Conservation (phyloP, 2,113 vertebrate genomes). For the Sarotherodon lohbergeri region DNA sequence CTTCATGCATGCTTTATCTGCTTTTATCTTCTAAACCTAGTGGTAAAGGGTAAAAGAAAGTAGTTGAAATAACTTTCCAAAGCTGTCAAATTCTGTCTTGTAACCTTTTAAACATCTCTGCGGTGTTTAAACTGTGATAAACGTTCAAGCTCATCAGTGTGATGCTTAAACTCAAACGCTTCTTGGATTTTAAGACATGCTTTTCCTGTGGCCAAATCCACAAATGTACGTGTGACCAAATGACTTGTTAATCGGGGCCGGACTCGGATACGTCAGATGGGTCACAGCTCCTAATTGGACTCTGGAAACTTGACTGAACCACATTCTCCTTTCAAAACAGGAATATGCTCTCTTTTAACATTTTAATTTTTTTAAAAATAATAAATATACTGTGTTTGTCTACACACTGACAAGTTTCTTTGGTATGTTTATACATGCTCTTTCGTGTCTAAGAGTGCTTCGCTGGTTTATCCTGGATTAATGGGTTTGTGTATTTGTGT, state of each 20-base stretch:
- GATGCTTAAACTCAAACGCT: not conserved
- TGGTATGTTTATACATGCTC: not conserved
- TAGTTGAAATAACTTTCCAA: not conserved
- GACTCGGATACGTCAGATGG: not conserved
- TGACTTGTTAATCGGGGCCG: not conserved
- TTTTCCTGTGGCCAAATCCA: not conserved
- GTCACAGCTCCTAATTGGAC: not conserved
- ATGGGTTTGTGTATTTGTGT: not conserved
- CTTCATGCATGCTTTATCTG: not conserved
- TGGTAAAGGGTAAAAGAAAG: not conserved
- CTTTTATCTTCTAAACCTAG: not conserved
- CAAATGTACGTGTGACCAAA: not conserved
- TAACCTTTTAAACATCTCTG: not conserved
- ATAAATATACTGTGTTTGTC: not conserved
- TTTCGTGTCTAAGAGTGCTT: not conserved
- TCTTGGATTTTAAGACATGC: not conserved
- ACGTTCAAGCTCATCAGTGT: not conserved
- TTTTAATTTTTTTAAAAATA: accelerated
- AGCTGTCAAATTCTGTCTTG: not conserved
- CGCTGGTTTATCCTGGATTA: not conserved
- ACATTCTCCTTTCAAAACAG: not conserved
- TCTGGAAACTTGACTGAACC: not conserved
- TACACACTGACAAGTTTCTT: not conserved
- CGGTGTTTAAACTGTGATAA: not conserved
- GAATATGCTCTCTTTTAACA: not conserved